phyloP scores from a whole-genome alignment of 2,888 invertebrate species.

The Hirudinaria manillensis region DNA sequence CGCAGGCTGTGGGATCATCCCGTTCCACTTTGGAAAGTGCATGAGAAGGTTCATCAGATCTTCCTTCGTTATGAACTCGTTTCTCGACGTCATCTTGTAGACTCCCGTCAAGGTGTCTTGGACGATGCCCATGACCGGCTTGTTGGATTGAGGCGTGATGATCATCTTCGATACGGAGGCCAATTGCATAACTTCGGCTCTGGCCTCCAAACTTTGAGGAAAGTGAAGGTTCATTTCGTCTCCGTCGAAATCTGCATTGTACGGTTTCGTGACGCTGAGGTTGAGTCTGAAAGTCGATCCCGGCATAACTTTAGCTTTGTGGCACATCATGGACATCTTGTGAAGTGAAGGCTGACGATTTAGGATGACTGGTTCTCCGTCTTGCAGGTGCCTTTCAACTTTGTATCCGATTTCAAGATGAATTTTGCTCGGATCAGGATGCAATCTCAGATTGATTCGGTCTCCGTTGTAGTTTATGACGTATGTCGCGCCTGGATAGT shows the following conservation, averaged over 20 bases:
- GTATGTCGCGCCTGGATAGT: conserved; percentile 98
- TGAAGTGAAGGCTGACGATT: conserved; percentile 99
- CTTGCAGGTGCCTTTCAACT: conserved; percentile 92
- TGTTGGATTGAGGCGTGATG: no score
- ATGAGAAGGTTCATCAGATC: no score
- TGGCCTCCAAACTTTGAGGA: no score
- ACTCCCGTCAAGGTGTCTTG: no score
- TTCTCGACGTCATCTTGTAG: no score
- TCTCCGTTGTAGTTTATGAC: conserved; percentile 98
- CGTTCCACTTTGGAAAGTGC: no score
- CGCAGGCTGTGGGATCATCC: no score
- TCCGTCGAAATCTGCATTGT: conserved; percentile 99
- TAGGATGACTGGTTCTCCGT: conserved; percentile 96
- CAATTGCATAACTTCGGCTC: no score
- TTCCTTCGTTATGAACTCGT: no score
- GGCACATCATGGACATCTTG: conserved; percentile 99
- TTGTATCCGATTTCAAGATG: conserved; percentile 54
- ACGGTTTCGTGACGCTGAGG: no score
- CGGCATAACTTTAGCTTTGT: conserved; percentile 75
- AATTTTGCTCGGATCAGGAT: conserved; percentile 70
- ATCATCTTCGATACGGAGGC: no score
- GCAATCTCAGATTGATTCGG: conserved; percentile 92
- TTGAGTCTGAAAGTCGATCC: conserved; percentile 99
- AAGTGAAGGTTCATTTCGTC: conserved; percentile 99
- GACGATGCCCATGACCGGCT: no score